Conservation (phyloP, 2,113 vertebrate genomes). For the Malaclemys terrapin region DNA sequence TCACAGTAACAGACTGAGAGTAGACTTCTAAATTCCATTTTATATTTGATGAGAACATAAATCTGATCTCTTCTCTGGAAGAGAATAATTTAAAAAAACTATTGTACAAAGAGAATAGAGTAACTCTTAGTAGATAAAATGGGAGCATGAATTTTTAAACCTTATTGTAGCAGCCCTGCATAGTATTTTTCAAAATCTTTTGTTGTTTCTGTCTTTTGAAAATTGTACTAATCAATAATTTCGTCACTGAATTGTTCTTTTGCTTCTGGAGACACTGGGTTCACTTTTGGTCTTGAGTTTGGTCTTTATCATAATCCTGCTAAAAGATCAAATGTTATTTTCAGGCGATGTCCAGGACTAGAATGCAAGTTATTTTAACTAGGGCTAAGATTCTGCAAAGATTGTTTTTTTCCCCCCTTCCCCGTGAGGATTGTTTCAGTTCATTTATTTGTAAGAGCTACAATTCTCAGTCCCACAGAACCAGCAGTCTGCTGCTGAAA, state of each 20-base stretch:
- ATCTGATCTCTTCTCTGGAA: neutral
- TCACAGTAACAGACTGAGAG: neutral
- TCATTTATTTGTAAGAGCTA: conserved; percentile 16
- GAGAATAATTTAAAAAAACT: neutral
- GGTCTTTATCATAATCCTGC: neutral
- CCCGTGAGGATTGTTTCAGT: conserved; percentile 15
- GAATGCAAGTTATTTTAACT: neutral
- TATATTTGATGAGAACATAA: neutral
- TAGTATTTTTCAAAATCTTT: neutral
- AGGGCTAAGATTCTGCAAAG: neutral
- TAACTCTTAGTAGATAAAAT: neutral
- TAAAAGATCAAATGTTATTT: neutral
- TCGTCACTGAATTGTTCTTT: neutral
- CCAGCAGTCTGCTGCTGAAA: conserved; percentile 1
- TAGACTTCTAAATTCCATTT: neutral
- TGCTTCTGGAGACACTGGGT: neutral
- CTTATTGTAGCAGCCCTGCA: neutral
- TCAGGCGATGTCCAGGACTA: neutral
- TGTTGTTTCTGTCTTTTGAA: neutral
- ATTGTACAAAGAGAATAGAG: neutral
- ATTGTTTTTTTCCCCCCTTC: neutral
- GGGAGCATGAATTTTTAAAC: neutral
- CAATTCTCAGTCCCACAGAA: conserved; percentile 28
- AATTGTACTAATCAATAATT: neutral
- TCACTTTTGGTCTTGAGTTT: neutral